Base-by-base conservation (phyloP, 2,888 invertebrate genomes). In the Sminthurides aquaticus region DNA sequence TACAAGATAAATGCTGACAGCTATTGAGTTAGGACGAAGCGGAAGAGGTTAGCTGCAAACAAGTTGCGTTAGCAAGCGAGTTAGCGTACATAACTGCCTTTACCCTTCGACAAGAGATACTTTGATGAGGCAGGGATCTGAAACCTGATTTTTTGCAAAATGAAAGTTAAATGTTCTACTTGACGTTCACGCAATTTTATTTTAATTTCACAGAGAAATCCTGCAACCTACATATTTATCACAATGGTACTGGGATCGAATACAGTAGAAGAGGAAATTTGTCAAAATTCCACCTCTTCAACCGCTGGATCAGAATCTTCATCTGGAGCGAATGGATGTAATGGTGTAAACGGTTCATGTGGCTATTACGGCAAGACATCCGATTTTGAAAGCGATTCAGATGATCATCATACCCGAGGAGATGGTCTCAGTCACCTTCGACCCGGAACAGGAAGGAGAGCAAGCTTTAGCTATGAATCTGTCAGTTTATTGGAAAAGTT, bases 401-500 rank as follows among this genome's bases (percentile, higher is more conserved):
- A 62, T 27, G 57, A 62, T 18, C 24, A 57, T 48, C 34, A n/a
- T 49, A 18, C 34, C 2, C 34, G 62, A 29, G 20, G 29, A 5
- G 43, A 48, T 48, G 48, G 59, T 22, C 8, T 5, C 5, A 11
- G 5, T 52, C 24, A 11, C 24, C 18, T 27, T 22, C 8, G 8
- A 2, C 18, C 8, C 26, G 57, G 27, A 2, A n/a, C n/a, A n/a
- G 55, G 62, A 55, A 24, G 57, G 27, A 34, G 48, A 24, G 27
- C 57, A 48, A 34, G 57, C 25, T 56, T 56, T 1, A 62, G 62
- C 26, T 24, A 57, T 43, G 56, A 57, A 49, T 67, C 69, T 64
- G 55, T 62, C 55, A 66, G 69, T 26, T 69, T 76, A 3, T 64
- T 65, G 24, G 74, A 75, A 15, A 75, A 75, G 58, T 74, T 77